These are phyloP conservation scores for Amniataba percoides DNA, from an alignment of 2,797 vertebrate genomes.

Conservation along the genomic window DNA sequence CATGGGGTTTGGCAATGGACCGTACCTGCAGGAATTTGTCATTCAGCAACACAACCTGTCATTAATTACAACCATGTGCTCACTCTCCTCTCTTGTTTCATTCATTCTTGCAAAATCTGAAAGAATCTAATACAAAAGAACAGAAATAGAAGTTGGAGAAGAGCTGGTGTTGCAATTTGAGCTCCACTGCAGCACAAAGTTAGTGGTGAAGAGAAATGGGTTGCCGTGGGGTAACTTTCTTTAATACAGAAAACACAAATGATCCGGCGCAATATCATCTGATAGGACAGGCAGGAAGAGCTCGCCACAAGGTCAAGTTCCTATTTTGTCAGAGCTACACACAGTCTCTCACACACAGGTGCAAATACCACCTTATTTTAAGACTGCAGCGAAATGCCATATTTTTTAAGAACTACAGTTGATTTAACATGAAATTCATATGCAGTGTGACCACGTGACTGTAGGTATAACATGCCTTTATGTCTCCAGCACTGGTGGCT, in stretches of 20 bases:
- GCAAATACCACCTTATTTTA: not conserved
- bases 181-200: not conserved
- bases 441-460: not conserved
- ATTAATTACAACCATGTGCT: slow-evolving; percentile 31
- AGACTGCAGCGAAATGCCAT: not conserved
- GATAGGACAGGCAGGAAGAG: not conserved
- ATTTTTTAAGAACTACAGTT: not conserved
- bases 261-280: not conserved
- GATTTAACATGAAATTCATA: not conserved
- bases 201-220: not conserved
- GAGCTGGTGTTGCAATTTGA: not conserved
- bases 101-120: not conserved
- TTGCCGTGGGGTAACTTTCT: not conserved
- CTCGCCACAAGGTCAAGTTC: not conserved
- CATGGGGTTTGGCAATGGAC: not conserved
- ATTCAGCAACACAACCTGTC: not conserved
- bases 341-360: not conserved
- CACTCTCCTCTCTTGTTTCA: not conserved
- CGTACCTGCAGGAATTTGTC: not conserved
- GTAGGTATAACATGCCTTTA: not conserved
- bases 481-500: not conserved
- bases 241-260: slow-evolving; percentile 3
- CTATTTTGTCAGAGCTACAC: not conserved
- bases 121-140: not conserved
- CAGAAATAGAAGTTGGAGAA: not conserved